Conservation (phyloP, 2,888 invertebrate genomes). For the Agrotis exclamationis region DNA sequence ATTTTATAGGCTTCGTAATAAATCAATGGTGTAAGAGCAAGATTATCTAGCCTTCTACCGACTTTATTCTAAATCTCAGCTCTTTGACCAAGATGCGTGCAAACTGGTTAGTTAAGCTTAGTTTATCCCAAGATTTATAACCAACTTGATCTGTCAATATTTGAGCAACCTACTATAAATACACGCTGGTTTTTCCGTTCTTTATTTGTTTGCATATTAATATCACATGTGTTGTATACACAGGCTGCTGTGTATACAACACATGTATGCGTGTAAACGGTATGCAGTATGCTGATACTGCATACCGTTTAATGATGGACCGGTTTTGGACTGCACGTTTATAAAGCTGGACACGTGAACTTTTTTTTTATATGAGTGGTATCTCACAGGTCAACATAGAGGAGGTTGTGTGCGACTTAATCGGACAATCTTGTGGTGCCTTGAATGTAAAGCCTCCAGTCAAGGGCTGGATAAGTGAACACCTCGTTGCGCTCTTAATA, state of each 20-base stretch:
- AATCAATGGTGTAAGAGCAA: slow-evolving; percentile 25
- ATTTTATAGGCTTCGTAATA: slow-evolving; percentile 21
- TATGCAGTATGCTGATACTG: too few species aligned
- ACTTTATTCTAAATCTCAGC: slow-evolving; percentile 31
- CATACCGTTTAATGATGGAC: neutral
- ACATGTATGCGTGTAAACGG: too few species aligned
- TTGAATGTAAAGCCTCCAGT: too few species aligned
- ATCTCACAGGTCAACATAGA: too few species aligned
- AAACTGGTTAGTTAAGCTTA: slow-evolving; percentile 28
- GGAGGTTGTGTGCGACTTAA: too few species aligned
- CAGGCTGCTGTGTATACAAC: too few species aligned
- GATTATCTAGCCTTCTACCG: slow-evolving; percentile 23
- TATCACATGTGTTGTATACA: too few species aligned
- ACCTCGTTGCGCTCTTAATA: neutral
- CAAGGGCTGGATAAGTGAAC: too few species aligned
- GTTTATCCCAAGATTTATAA: slow-evolving; percentile 26
- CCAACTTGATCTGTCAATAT: neutral
- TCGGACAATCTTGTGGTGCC: too few species aligned
- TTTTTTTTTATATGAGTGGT: too few species aligned
- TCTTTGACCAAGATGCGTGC: slow-evolving; percentile 35
- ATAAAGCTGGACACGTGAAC: neutral
- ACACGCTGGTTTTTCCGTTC: neutral
- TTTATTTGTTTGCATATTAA: neutral
- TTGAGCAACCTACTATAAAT: slow-evolving; percentile 17
- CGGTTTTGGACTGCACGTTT: neutral